A percentile compares a stretch with the other conserved stretches of the same genome.
Evolutionary conservation across 2,113 vertebrate genomes (phyloP).

Genomic region (Macaca fascicularis): T2T-MFA8v1.1 NC_088381.1:123985001-123985500

Average conservation of each 20-base stretch:
- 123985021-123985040: neutral
- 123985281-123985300: constrained; percentile 55
- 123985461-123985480: constrained; percentile 38
- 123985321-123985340: neutral
- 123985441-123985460: constrained; percentile 49
- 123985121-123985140: constrained; percentile 33
- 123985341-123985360: constrained; percentile 35
- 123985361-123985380: constrained; percentile 73
- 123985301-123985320: neutral
- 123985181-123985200: constrained; percentile 71
- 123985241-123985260: constrained; percentile 35
- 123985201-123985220: constrained; percentile 66
- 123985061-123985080: neutral
- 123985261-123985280: constrained; percentile 40
- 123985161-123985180: constrained; percentile 55
- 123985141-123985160: constrained; percentile 57
- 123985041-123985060: neutral
- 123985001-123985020: neutral
- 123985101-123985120: neutral
- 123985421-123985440: constrained; percentile 65
- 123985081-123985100: neutral
- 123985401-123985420: constrained; percentile 67
- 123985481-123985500: constrained; percentile 28
- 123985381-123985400: constrained; percentile 56
- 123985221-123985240: constrained; percentile 73